A percentile compares a stretch with the other conserved stretches of the same genome.
Conservation (phyloP, 2,113 vertebrate genomes). For the Notiomystis cincta region DNA sequence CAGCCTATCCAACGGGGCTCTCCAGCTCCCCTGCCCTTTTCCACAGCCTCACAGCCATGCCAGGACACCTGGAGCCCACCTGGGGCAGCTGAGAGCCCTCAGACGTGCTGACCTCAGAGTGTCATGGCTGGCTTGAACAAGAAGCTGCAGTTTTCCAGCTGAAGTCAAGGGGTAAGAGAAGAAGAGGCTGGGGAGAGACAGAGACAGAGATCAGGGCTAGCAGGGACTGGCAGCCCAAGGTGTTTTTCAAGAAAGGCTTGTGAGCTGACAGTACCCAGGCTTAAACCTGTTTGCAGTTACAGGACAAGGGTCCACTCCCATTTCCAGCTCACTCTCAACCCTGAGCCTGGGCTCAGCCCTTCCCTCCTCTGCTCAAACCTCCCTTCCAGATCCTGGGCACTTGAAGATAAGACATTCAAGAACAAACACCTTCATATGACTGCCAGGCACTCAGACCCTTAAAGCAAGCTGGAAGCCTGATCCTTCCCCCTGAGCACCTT, state of each 20-base stretch:
- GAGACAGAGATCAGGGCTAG: background rate
- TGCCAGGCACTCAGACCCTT: background rate
- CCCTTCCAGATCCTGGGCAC: background rate
- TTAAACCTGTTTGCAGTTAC: background rate
- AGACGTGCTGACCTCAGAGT: rapidly evolving
- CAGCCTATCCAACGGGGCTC: rapidly evolving
- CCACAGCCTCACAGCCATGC: rapidly evolving
- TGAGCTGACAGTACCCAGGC: background rate
- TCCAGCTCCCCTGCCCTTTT: background rate
- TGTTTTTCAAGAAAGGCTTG: background rate
- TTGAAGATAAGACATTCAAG: background rate
- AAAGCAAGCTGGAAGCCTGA: background rate
- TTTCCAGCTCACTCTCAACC: background rate
- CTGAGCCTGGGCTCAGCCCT: background rate
- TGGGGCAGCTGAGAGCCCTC: background rate
- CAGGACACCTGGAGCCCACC: background rate
- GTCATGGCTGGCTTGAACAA: background rate
- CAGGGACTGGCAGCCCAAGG: background rate
- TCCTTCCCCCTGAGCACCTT: background rate
- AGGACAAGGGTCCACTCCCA: background rate
- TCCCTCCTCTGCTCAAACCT: background rate
- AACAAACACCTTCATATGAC: background rate
- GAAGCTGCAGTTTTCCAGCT: background rate
- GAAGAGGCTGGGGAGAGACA: background rate
- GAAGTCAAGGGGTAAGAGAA: background rate